Percentiles rank a stretch among this genome's conserved stretches.
phyloP scores from a whole-genome alignment of 2,888 invertebrate genomes.

The Harpalus rufipes region DNA sequence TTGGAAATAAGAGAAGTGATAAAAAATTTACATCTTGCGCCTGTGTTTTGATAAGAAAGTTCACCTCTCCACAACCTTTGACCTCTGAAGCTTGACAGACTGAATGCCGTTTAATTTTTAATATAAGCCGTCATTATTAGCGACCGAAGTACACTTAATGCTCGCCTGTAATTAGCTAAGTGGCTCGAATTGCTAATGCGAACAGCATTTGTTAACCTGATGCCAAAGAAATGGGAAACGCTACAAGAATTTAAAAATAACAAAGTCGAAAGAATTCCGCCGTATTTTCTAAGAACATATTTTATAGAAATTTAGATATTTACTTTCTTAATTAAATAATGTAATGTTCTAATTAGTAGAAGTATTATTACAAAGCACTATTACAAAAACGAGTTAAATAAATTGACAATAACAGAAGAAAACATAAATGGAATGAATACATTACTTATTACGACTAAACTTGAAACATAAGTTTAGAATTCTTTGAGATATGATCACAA shows the following conservation, averaged over 20 bases:
- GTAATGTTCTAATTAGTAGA: background rate
- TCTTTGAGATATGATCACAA: too few species aligned
- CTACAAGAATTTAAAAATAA: too few species aligned
- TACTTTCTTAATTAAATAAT: too few species aligned
- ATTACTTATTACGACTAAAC: too few species aligned
- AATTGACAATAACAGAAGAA: too few species aligned
- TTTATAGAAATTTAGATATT: too few species aligned
- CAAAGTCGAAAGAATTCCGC: too few species aligned
- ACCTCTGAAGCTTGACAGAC: constrained; percentile 21
- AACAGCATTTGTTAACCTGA: background rate
- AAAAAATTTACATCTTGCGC: background rate
- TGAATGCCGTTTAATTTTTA: constrained; percentile 47
- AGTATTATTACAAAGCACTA: background rate
- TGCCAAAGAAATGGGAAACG: background rate
- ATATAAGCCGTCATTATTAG: constrained; percentile 29
- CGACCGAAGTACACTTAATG: constrained; percentile 3
- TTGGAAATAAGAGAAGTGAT: background rate
- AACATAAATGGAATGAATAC: too few species aligned
- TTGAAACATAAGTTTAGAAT: too few species aligned
- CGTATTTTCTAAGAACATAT: too few species aligned
- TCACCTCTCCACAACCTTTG: background rate
- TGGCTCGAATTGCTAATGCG: background rate
- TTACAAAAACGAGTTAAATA: too few species aligned
- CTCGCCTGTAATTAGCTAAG: constrained; percentile 37
- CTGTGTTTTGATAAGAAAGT: background rate